phyloP scores from a whole-genome alignment of 2,797 vertebrate species.

The Petrocephalus sullivani region DNA sequence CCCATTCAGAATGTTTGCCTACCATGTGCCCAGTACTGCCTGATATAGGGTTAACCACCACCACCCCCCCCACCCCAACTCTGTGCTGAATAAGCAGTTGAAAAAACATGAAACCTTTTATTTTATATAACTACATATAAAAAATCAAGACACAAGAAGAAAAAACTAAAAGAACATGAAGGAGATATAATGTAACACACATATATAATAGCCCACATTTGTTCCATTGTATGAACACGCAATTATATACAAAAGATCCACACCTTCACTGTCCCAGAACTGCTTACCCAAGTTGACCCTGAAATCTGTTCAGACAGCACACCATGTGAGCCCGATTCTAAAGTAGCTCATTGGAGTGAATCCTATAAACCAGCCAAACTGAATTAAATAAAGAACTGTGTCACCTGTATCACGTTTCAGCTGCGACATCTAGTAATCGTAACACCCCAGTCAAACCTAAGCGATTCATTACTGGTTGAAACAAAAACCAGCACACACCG shows the following conservation, averaged over 20 bases:
- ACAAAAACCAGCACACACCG: not conserved
- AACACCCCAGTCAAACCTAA: not conserved
- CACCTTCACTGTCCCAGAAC: not conserved
- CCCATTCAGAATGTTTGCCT: not conserved
- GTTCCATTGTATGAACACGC: not conserved
- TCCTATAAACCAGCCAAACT: constrained; percentile 5
- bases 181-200: not conserved
- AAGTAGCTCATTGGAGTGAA: not conserved
- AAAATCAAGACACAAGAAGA: not conserved
- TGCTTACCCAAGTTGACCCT: not conserved
- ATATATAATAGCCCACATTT: not conserved
- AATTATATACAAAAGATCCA: not conserved
- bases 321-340: not conserved
- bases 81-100: not conserved
- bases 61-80: not conserved
- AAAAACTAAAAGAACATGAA: not conserved
- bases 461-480: constrained; percentile 10
- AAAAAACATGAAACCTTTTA: not conserved
- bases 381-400: not conserved
- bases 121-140: not conserved
- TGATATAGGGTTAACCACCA: not conserved
- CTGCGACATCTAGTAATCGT: not conserved
- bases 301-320: not conserved
- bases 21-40: not conserved
- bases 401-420: not conserved